A percentile compares a stretch with the other conserved stretches of the same genome.
Conservation (phyloP, 2,797 vertebrate species). For the Strix occidentalis region DNA sequence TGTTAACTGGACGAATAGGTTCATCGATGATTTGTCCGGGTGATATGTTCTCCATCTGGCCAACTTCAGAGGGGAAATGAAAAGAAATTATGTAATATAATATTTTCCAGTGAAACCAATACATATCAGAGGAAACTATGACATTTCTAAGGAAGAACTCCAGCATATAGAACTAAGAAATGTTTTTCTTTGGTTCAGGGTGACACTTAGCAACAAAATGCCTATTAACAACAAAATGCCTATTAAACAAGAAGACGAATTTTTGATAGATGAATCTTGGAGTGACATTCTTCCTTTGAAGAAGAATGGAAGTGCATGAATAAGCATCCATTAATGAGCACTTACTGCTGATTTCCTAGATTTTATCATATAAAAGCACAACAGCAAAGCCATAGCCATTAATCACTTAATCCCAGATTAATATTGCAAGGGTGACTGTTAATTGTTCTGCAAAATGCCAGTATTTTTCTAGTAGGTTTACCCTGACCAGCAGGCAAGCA, state of each 20-base stretch:
- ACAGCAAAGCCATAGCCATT: neutral
- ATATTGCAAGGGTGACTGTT: neutral
- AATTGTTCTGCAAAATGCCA: neutral
- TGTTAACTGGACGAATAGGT: constrained; percentile 94
- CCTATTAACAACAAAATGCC: neutral
- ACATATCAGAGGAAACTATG: neutral
- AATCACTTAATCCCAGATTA: neutral
- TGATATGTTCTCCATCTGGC: constrained; percentile 92
- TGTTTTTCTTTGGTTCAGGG: neutral
- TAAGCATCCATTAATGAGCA: neutral
- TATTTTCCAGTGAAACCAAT: neutral
- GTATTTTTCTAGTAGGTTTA: neutral
- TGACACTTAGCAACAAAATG: neutral
- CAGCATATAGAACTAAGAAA: neutral
- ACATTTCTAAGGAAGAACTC: neutral
- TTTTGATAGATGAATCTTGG: neutral
- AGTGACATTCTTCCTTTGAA: neutral
- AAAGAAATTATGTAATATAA: neutral
- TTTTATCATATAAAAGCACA: neutral
- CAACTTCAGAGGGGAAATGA: constrained; percentile 68
- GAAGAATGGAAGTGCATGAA: neutral
- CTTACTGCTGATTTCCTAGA: neutral
- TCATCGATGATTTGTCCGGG: constrained; percentile 95
- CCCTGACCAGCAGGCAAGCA: neutral
- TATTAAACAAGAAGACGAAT: neutral